Conservation (phyloP, 2,113 vertebrate genomes). For the Calidris pugnax region DNA sequence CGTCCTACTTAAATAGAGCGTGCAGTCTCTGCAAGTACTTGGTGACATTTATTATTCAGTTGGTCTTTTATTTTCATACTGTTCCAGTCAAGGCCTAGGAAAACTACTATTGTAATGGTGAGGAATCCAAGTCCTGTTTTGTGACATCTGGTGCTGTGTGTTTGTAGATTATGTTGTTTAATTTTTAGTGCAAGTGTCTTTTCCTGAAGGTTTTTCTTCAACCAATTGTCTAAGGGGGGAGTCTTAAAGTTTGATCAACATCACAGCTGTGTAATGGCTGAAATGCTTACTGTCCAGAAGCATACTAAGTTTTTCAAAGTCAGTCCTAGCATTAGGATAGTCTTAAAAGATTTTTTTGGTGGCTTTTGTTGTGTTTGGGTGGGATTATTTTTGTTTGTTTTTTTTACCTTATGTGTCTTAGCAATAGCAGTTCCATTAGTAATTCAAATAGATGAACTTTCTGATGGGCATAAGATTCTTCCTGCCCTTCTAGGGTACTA, state of each 20-base stretch:
- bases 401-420: neutral
- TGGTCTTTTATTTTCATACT: neutral
- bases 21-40: neutral
- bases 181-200: neutral
- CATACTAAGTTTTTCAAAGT: neutral
- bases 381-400: neutral
- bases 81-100: neutral
- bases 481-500: neutral
- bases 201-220: neutral
- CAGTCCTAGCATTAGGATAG: neutral
- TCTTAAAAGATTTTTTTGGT: neutral
- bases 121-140: neutral
- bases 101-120: neutral
- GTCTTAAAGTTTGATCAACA: neutral
- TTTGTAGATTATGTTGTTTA: neutral
- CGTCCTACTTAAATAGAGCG: neutral
- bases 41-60: neutral
- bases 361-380: neutral
- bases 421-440: neutral
- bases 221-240: neutral
- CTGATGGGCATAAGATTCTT: neutral
- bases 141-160: rapidly evolving
- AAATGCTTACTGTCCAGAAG: neutral
- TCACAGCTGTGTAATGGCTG: neutral
- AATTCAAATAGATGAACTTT: neutral